Percentiles rank a stretch among this genome's conserved stretches.
phyloP scores from a whole-genome alignment of 2,797 vertebrate species.

The Gobionotothen gibberifrons region DNA sequence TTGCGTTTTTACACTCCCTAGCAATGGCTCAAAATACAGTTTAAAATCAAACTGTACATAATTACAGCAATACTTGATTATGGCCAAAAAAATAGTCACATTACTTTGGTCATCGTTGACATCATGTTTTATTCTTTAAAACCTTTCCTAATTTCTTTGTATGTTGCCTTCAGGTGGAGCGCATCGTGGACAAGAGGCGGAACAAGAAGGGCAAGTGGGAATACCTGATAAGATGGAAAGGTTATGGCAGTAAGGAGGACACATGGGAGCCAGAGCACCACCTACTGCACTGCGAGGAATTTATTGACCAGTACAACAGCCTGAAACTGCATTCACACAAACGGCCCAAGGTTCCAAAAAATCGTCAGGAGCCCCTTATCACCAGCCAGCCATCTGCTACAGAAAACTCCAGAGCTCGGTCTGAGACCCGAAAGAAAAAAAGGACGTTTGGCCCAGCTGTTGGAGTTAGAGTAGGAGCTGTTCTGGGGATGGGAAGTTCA shows the following conservation, averaged over 20 bases:
- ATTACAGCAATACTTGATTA: no score
- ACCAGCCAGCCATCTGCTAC: conserved; percentile 75
- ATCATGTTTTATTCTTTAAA: no score
- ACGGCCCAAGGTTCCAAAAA: conserved; percentile 86
- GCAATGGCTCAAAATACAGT: conserved; percentile 14
- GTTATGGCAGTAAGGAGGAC: conserved; percentile 95
- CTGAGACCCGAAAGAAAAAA: conserved; percentile 90
- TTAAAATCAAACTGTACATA: background rate
- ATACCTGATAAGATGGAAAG: conserved; percentile 97
- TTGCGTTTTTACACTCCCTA: conserved; percentile 37
- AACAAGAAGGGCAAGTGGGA: conserved; percentile 99
- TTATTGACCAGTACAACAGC: conserved; percentile 96
- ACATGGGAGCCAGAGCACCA: conserved; percentile 98
- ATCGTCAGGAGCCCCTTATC: conserved; percentile 57
- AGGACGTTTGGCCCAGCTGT: conserved; percentile 82
- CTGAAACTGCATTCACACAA: conserved; percentile 88
- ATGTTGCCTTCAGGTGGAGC: conserved; percentile 88
- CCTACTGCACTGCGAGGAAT: conserved; percentile 96
- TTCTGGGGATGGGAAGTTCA: conserved; percentile 54
- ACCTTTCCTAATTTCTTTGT: conserved; percentile 6
- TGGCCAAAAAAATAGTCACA: no score
- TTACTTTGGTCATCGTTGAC: no score
- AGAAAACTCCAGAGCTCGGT: conserved; percentile 85
- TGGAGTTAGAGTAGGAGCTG: conserved; percentile 62
- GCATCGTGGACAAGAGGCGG: conserved; percentile 97